Conservation (phyloP, 2,888 invertebrate genomes). For the Allacma fusca region DNA sequence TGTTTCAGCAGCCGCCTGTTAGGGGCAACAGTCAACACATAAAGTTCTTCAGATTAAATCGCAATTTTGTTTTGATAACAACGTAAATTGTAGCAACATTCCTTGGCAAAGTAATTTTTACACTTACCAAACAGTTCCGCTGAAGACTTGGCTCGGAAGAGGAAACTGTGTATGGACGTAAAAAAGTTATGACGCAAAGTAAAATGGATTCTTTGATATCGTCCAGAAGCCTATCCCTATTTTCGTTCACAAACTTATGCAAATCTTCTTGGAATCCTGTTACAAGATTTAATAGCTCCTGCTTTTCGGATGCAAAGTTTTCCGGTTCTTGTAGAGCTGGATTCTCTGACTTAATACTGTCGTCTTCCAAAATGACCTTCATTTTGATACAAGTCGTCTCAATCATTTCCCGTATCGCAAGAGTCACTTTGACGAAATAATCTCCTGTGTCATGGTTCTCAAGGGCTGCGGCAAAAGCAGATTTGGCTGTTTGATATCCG, state of each 20-base stretch:
- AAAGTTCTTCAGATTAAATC: too few relatives aligned
- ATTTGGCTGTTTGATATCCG: constrained; percentile 18
- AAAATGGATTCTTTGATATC: constrained; percentile 25
- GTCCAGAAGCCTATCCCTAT: neutral
- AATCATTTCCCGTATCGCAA: constrained; percentile 20
- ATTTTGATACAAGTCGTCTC: constrained; percentile 18
- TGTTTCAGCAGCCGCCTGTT: constrained; percentile 37
- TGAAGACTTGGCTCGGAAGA: constrained; percentile 23
- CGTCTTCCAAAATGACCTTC: constrained; percentile 19
- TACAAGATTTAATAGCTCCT: constrained; percentile 16
- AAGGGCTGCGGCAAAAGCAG: constrained; percentile 20
- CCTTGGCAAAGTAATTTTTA: too few relatives aligned
- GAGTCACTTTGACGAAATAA: neutral
- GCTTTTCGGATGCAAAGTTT: constrained; percentile 5
- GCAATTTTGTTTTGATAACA: neutral
- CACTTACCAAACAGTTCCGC: constrained; percentile 30
- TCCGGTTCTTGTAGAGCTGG: constrained; percentile 4
- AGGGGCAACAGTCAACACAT: too few relatives aligned
- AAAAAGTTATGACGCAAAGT: neutral
- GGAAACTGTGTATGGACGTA: constrained; percentile 13
- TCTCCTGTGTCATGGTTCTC: neutral
- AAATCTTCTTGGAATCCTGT: constrained; percentile 34
- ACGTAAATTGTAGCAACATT: too few relatives aligned
- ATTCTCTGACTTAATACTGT: neutral
- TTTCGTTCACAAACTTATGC: constrained; percentile 22